Conservation (phyloP, 2,888 invertebrate species). For the Sclerodermus sp. region DNA sequence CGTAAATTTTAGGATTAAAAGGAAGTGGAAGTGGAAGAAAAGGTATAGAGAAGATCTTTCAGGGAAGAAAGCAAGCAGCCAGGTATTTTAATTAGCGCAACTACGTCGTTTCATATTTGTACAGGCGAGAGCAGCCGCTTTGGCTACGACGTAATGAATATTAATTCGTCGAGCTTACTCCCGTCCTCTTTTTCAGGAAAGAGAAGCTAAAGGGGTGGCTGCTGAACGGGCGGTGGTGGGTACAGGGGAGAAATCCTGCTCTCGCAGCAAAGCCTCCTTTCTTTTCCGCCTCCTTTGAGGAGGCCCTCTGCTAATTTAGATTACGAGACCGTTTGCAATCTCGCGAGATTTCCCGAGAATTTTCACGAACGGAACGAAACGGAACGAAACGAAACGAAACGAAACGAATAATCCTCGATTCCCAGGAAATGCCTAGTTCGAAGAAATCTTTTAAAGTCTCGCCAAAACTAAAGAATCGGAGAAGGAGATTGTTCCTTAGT, state of each 20-base stretch:
- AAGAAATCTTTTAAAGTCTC: no score
- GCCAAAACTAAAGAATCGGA: no score
- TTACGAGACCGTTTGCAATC: slow-evolving; percentile 14
- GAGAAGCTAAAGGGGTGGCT: no score
- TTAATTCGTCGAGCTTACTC: slow-evolving; percentile 38
- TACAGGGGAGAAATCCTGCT: no score
- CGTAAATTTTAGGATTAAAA: neutral
- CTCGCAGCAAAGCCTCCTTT: slow-evolving; percentile 6
- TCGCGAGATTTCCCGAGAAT: neutral
- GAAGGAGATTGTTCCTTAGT: no score
- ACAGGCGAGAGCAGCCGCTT: slow-evolving; percentile 27
- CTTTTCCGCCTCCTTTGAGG: slow-evolving; percentile 19
- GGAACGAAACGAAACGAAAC: slow-evolving; percentile 5
- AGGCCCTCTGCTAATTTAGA: slow-evolving; percentile 21
- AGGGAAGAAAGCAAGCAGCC: slow-evolving; percentile 26
- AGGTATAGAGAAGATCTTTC: slow-evolving; percentile 13
- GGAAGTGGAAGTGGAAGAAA: slow-evolving; percentile 2
- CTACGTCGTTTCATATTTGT: slow-evolving; percentile 45
- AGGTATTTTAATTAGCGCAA: slow-evolving; percentile 52
- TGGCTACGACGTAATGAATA: slow-evolving; percentile 45
- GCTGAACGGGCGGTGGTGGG: no score
- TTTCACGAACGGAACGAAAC: slow-evolving; percentile 5
- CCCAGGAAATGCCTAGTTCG: no score
- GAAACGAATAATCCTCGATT: no score
- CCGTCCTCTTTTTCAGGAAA: slow-evolving; percentile 9